Evolutionary conservation across 2,888 invertebrate genomes (phyloP).

Genomic region (Pollenia griseotomentosa): DNA sequence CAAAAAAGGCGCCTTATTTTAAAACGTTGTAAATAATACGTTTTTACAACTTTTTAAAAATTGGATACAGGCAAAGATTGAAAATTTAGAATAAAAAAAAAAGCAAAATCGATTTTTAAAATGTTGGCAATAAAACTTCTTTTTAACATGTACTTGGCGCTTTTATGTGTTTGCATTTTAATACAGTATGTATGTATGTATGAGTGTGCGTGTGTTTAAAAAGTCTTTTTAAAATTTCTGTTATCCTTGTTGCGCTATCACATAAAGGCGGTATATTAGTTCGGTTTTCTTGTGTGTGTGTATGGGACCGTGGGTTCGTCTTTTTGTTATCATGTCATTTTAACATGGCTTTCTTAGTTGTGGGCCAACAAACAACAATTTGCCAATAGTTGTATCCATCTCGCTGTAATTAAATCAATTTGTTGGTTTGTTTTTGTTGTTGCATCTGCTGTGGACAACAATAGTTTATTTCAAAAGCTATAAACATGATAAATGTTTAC

Average conservation of each 20-base stretch:
- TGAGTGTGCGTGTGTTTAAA: conserved; percentile 10
- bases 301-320: neutral
- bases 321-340: conserved; percentile 48
- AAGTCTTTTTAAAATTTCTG: conserved; percentile 49
- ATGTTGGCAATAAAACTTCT: conserved; percentile 34
- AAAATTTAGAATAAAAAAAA: too few species aligned
- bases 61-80: too few species aligned
- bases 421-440: neutral
- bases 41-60: too few species aligned
- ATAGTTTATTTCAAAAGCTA: conserved; percentile 63
- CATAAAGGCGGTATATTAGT: conserved; percentile 49
- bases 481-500: conserved; percentile 70
- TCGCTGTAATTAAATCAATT: neutral
- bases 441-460: conserved; percentile 50
- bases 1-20: conserved; percentile 58
- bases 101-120: conserved; percentile 46
- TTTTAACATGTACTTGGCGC: neutral
- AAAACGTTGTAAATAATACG: neutral
- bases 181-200: neutral
- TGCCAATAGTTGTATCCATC: conserved; percentile 10
- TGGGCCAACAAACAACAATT: conserved; percentile 36
- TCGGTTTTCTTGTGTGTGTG: neutral
- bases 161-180: neutral
- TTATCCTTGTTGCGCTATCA: conserved; percentile 59
- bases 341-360: conserved; percentile 9